Evolutionary conservation across 2,113 vertebrate genomes (phyloP).

Genomic region (Urocynchramus pylzowi): DNA sequence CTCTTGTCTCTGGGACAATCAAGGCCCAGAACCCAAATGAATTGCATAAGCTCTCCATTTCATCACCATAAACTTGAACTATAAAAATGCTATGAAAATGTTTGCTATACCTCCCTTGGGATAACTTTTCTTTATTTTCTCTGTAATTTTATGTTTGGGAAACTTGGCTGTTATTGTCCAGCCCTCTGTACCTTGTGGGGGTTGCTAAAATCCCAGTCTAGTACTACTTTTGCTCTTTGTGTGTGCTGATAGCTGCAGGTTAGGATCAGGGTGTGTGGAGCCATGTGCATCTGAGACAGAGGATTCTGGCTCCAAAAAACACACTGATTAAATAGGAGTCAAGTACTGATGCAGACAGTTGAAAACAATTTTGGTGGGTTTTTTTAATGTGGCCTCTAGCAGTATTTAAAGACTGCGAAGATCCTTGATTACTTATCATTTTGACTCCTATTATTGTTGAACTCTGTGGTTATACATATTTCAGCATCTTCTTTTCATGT

Average conservation of each 20-base stretch:
- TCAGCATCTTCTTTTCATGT: slow-evolving; percentile 32
- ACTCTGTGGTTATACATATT: slow-evolving; percentile 17
- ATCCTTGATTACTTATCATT: not conserved
- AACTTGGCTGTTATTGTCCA: not conserved
- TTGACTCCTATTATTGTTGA: not conserved
- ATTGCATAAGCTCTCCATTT: not conserved
- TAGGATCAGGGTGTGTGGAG: not conserved
- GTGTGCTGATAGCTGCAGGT: not conserved
- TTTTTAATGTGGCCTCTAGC: not conserved
- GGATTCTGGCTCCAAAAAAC: not conserved
- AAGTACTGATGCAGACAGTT: not conserved
- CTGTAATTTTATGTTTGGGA: not conserved
- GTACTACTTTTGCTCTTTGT: not conserved
- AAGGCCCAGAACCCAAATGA: not conserved
- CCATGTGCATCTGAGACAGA: not conserved
- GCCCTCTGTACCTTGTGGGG: not conserved
- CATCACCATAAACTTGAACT: not conserved
- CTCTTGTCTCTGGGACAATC: not conserved
- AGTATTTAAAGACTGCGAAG: not conserved
- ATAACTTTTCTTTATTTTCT: not conserved
- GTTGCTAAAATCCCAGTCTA: not conserved
- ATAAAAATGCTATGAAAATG: not conserved
- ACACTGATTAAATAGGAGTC: not conserved
- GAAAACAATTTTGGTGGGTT: not conserved
- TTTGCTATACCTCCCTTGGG: not conserved